A percentile compares a stretch with the other conserved stretches of the same genome.
Conservation (phyloP, 2,797 vertebrate genomes). For the Neosilurus hyrtlii region DNA sequence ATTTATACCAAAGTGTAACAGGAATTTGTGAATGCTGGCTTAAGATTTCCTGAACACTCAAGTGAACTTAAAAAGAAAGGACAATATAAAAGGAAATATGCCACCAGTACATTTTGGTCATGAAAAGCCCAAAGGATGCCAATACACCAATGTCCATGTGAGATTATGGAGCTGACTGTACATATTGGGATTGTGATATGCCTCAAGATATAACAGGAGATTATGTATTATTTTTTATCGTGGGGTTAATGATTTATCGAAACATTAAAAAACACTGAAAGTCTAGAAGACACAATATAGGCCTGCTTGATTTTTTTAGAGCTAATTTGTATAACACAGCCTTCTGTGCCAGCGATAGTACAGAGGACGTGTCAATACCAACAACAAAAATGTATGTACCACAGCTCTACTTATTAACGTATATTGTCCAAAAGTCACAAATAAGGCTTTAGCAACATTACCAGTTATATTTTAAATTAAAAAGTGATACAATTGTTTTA, state of each 20-base stretch:
- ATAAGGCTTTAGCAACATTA: not conserved
- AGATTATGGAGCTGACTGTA: not conserved
- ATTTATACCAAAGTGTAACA: not conserved
- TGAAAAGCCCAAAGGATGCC: not conserved
- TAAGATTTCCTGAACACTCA: not conserved
- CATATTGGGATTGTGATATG: not conserved
- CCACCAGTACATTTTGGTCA: not conserved
- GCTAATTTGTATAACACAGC: not conserved
- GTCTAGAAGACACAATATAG: not conserved
- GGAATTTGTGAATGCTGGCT: not conserved
- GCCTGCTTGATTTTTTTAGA: not conserved
- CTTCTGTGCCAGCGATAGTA: not conserved
- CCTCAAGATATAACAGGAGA: not conserved
- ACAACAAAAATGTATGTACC: not conserved
- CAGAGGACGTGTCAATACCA: constrained; percentile 1
- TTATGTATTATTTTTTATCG: not conserved
- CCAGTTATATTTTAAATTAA: not conserved
- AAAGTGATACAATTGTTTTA: not conserved
- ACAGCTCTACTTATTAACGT: not conserved
- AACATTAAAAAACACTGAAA: not conserved
- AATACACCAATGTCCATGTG: not conserved
- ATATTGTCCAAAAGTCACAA: not conserved
- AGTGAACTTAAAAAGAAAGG: not conserved
- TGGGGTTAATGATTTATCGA: not conserved
- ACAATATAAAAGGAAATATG: not conserved